Percentiles rank a stretch among this genome's conserved stretches.
These are phyloP conservation scores for Acanthiza pusilla DNA, from an alignment of 2,797 vertebrate species.

Conservation along the genomic window DNA sequence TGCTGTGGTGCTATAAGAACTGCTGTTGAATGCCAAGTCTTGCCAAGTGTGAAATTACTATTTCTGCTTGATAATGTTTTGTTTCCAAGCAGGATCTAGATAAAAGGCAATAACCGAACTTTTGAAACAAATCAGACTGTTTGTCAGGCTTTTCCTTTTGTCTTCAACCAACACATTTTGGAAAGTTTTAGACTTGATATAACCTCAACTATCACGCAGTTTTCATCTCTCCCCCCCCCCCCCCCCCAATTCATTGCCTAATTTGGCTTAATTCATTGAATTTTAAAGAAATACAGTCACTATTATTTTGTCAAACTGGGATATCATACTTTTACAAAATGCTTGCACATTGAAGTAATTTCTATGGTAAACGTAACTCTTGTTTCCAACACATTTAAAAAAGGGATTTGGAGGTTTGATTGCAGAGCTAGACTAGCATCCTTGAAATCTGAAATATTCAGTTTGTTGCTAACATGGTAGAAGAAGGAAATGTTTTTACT, in stretches of 20 bases:
- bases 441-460: neutral
- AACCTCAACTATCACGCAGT: neutral
- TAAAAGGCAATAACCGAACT: conserved; percentile 49
- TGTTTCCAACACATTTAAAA: neutral
- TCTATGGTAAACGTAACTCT: neutral
- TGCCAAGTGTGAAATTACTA: conserved; percentile 66
- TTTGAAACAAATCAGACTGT: conserved; percentile 1
- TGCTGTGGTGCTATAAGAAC: neutral
- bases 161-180: conserved; percentile 3
- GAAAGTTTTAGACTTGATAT: neutral
- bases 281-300: neutral
- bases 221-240: neutral
- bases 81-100: conserved; percentile 4
- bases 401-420: neutral
- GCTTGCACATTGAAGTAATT: neutral
- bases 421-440: neutral
- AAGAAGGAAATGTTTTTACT: neutral
- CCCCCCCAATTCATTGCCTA: no score
- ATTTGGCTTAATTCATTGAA: neutral
- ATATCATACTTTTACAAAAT: neutral
- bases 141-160: conserved; percentile 12
- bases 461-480: neutral
- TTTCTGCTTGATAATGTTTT: conserved; percentile 55
- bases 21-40: conserved; percentile 29
- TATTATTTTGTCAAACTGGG: neutral